A percentile compares a stretch with the other conserved stretches of the same genome.
These are phyloP conservation scores for Spondyliosoma cantharus DNA, from an alignment of 2,797 vertebrate species.

Conservation along the genomic window DNA sequence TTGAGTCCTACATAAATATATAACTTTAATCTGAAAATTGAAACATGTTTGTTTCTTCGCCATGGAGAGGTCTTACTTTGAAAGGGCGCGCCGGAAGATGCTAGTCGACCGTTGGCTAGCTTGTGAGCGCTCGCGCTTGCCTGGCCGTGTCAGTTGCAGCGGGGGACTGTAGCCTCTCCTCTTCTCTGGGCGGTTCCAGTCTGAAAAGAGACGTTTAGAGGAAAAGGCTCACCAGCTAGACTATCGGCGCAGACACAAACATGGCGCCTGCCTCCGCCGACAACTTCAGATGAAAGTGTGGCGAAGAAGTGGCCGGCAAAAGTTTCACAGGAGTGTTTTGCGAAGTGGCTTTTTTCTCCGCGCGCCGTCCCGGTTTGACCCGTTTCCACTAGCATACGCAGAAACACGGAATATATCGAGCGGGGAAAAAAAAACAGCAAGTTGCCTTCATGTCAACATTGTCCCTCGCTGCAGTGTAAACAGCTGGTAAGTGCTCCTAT, in stretches of 20 bases:
- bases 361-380: constrained; percentile 24
- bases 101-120: accelerated
- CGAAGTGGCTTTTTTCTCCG: neutral
- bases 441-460: constrained; percentile 85
- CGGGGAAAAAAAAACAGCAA: constrained; percentile 68
- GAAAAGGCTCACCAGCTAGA: constrained; percentile 73
- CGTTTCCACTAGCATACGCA: constrained; percentile 23
- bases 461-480: constrained; percentile 74
- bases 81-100: constrained; percentile 28
- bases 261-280: constrained; percentile 82
- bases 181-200: constrained; percentile 82
- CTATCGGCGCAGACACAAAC: constrained; percentile 81
- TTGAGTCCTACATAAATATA: too few species aligned
- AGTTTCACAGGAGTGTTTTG: constrained; percentile 61
- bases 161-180: constrained; percentile 49
- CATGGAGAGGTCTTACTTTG: constrained; percentile 30
- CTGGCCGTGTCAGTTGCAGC: constrained; percentile 25
- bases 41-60: too few species aligned
- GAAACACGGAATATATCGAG: constrained; percentile 58
- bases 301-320: constrained; percentile 73
- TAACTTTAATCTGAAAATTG: neutral
- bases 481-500: constrained; percentile 85
- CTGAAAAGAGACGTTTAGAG: constrained; percentile 65
- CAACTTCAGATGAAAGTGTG: constrained; percentile 76
- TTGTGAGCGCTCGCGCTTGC: neutral